These are phyloP conservation scores for Eurytoma californica DNA, from an alignment of 2,888 invertebrate genomes.

Conservation along the genomic window DNA sequence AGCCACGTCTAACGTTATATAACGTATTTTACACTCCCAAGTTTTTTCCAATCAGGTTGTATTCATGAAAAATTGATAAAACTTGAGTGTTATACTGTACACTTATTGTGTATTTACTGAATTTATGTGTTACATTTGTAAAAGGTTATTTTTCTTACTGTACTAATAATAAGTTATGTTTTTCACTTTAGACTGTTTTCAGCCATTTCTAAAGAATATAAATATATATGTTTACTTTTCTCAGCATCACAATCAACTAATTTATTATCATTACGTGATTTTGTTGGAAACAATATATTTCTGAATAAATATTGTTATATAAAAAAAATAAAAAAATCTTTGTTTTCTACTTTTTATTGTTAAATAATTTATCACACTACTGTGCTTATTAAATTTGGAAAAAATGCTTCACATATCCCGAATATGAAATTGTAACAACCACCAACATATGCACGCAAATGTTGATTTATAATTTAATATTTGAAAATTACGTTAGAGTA, in stretches of 20 bases:
- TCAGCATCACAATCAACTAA: not conserved
- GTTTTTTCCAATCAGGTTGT: slow-evolving; percentile 21
- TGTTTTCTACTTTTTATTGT: slow-evolving; percentile 46
- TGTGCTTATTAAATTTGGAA: not conserved
- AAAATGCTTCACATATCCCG: slow-evolving; percentile 42
- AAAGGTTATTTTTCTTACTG: slow-evolving; percentile 12
- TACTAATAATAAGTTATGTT: slow-evolving; percentile 20
- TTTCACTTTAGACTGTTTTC: slow-evolving; percentile 31
- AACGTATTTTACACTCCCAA: not conserved
- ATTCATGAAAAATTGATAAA: slow-evolving; percentile 2
- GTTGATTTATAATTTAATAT: too few species aligned
- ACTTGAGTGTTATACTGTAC: slow-evolving; percentile 21
- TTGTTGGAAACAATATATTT: slow-evolving; percentile 36
- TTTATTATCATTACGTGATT: slow-evolving; percentile 32
- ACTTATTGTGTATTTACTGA: slow-evolving; percentile 16
- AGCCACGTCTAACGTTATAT: slow-evolving; percentile 30
- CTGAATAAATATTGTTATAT: slow-evolving; percentile 47
- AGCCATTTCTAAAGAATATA: slow-evolving; percentile 22
- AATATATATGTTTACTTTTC: slow-evolving; percentile 6
- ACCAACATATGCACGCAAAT: not conserved
- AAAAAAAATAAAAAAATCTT: slow-evolving; percentile 31
- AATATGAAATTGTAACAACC: not conserved
- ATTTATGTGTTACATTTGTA: slow-evolving; percentile 30
- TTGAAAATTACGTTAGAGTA: too few species aligned
- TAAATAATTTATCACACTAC: slow-evolving; percentile 40